Evolutionary conservation across 2,797 vertebrate species (phyloP).

Genomic region (Ciconia nigra): DNA sequence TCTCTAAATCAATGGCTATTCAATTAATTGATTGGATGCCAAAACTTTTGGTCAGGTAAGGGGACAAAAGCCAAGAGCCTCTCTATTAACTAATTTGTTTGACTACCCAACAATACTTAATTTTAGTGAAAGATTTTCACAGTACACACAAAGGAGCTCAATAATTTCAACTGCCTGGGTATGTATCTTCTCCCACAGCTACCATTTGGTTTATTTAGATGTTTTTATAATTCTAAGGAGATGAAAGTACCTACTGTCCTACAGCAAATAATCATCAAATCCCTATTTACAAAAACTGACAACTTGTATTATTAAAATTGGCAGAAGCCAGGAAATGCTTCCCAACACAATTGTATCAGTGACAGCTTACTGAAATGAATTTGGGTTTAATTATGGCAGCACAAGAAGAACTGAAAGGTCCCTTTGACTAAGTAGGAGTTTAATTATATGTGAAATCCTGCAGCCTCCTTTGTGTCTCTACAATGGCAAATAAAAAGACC

Average conservation of each 20-base stretch:
- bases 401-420: constrained; percentile 29
- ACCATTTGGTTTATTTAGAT: neutral
- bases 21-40: neutral
- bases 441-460: constrained; percentile 46
- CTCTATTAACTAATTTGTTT: neutral
- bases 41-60: neutral
- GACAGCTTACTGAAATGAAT: constrained; percentile 43
- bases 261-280: constrained; percentile 25
- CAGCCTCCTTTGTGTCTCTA: neutral
- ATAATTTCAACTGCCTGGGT: neutral
- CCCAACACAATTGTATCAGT: constrained; percentile 35
- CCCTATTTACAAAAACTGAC: constrained; percentile 24
- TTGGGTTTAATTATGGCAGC: constrained; percentile 47
- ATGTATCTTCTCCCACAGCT: neutral
- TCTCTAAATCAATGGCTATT: neutral
- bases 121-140: neutral
- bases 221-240: constrained; percentile 16
- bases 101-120: neutral
- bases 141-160: neutral
- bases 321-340: constrained; percentile 17
- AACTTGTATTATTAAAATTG: constrained; percentile 25
- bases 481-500: constrained; percentile 6
- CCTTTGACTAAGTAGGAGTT: constrained; percentile 30
- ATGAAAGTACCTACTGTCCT: constrained; percentile 31
- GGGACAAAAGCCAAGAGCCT: neutral